A percentile compares a stretch with the other conserved stretches of the same genome.
phyloP scores from a whole-genome alignment of 2,113 vertebrate species.

The Ammodytes dubius region DNA sequence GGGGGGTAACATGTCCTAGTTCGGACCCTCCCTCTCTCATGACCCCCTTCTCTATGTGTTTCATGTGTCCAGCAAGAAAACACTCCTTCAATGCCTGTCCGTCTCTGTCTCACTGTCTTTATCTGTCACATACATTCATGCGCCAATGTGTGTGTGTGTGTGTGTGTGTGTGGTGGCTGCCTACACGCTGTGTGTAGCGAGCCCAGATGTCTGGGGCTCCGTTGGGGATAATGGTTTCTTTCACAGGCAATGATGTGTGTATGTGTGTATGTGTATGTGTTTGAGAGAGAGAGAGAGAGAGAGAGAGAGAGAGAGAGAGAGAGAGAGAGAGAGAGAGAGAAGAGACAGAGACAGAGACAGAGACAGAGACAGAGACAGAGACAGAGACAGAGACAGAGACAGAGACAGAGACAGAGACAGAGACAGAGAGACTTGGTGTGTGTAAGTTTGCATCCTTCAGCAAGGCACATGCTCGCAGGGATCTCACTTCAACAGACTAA shows the following conservation, averaged over 20 bases:
- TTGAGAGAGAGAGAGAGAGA: too few species aligned
- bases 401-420: not conserved
- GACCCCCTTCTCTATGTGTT: constrained; percentile 45
- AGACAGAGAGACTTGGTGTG: constrained; percentile 18
- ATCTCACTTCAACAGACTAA: constrained; percentile 42
- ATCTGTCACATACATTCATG: constrained; percentile 24
- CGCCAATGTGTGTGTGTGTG: constrained; percentile 29
- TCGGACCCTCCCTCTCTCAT: constrained; percentile 70
- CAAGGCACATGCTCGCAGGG: constrained; percentile 40
- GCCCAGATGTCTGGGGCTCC: constrained; percentile 74
- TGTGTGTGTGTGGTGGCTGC: constrained; percentile 46
- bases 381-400: constrained; percentile 6
- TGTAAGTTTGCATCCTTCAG: constrained; percentile 33
- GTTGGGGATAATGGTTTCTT: constrained; percentile 77
- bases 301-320: constrained; percentile 12
- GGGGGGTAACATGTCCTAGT: constrained; percentile 77
- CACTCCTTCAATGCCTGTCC: constrained; percentile 18
- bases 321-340: constrained; percentile 6
- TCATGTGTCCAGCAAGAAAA: constrained; percentile 32
- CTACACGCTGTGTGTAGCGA: constrained; percentile 50
- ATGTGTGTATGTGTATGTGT: constrained; percentile 42
- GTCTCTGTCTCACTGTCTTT: constrained; percentile 32
- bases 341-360: not conserved
- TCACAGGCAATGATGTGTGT: constrained; percentile 58
- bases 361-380: not conserved